phyloP scores from a whole-genome alignment of 2,797 vertebrate genomes.

The Falco columbarius region DNA sequence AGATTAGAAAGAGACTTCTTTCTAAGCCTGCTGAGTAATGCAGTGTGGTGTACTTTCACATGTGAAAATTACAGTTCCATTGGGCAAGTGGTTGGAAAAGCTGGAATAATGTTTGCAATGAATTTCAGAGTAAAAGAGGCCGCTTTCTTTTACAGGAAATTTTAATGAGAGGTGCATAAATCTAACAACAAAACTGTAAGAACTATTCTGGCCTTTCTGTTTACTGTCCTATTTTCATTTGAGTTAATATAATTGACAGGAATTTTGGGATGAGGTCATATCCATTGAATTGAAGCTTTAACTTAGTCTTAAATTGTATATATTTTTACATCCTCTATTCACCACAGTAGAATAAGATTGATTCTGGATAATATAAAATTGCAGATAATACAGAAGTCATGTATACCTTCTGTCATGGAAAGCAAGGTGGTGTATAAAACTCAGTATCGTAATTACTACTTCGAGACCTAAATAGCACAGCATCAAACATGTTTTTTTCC shows the following conservation, averaged over 20 bases:
- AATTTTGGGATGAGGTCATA: neutral
- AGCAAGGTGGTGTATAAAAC: neutral
- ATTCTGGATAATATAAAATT: neutral
- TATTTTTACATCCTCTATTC: neutral
- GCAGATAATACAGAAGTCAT: neutral
- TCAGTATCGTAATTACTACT: neutral
- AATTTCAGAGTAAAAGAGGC: neutral
- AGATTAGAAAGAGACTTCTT: neutral
- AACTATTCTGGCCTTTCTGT: neutral
- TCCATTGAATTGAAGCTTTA: neutral
- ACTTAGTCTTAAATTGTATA: neutral
- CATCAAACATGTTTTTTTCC: neutral
- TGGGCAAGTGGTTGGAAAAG: neutral
- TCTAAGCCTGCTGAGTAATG: neutral
- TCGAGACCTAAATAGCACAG: neutral
- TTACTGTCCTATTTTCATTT: neutral
- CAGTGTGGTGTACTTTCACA: neutral
- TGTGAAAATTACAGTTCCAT: neutral
- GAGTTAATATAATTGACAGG: neutral
- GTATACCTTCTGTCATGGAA: neutral
- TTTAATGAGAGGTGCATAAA: neutral
- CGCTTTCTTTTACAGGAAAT: neutral
- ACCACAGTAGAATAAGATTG: rapidly evolving
- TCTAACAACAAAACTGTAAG: neutral
- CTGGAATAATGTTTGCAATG: neutral